Conservation (phyloP, 1,140 invertebrate species). For the Limonius californicus region DNA sequence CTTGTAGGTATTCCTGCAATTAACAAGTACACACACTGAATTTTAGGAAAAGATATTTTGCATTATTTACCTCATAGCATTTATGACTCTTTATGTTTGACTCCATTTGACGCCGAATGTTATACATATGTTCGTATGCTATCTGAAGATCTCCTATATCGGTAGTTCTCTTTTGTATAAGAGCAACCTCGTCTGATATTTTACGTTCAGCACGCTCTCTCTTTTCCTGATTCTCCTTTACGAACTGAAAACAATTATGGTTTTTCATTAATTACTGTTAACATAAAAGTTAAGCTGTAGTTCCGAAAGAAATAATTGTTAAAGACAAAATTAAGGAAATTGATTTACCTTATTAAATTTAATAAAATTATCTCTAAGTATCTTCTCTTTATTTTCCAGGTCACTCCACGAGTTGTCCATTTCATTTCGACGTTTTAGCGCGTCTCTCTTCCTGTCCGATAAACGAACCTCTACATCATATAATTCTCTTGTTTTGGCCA, state of each 20-base stretch:
- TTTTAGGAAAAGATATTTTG: not conserved
- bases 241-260: conserved; percentile 23
- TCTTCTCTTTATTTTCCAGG: conserved; percentile 25
- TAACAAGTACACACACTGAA: not conserved
- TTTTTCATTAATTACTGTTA: too few relatives aligned
- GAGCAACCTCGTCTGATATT: conserved; percentile 19
- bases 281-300: too few relatives aligned
- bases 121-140: conserved; percentile 14
- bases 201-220: conserved; percentile 26
- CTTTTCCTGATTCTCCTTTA: conserved; percentile 28
- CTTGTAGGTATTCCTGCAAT: conserved; percentile 23
- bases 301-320: too few relatives aligned
- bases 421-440: not conserved
- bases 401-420: conserved; percentile 24
- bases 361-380: conserved; percentile 23
- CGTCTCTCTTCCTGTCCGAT: conserved; percentile 7
- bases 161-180: conserved; percentile 7
- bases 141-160: conserved; percentile 16
- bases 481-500: conserved; percentile 21
- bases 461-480: conserved; percentile 17
- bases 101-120: conserved; percentile 25
- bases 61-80: conserved; percentile 21
- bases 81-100: conserved; percentile 21
- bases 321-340: too few relatives aligned
- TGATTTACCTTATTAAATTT: conserved; percentile 29